Base-by-base conservation (phyloP, 2,113 vertebrate genomes). In the Pseudolaguvia tuberculata region DNA sequence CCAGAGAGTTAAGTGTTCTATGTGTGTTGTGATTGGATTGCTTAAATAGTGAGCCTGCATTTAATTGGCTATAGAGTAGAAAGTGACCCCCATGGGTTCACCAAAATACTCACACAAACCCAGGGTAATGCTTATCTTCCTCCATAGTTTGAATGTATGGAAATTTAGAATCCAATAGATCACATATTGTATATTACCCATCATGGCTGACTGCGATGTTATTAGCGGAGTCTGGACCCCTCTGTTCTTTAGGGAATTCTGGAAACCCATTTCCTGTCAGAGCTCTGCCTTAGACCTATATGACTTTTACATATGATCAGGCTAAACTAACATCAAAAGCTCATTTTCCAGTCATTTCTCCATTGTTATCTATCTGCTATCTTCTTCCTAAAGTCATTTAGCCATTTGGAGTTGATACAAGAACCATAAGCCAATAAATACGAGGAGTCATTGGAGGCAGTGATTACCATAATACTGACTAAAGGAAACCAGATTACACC, bases 401-500 rank as follows among this genome's bases (percentile, higher is more conserved):
- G 13, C 8, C 3, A 3, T 13, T 51, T 18, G n/a, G 15, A 57
- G 23, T 25, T 27, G 31, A 53, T 42, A 5, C 4, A 51, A 72
- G 35, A 11, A 8, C 17, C 14, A 62, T 23, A 45, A 73, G 20
- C 45, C 45, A 73, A 51, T 48, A 18, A 17, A 48, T 71, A 13
- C 18, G 68, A 25, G 23, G 21, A 50, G 47, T 53, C 15, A 23
- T 25, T 15, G 4, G 23, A 56, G 53, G 12, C 23, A 72, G 50
- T 35, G 45, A 27, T 20, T 62, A 23, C 8, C 23, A 17, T 51
- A n/a, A 50, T 27, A 69, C 23, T 10, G 10, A 23, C 0, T 61
- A 61, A 63, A 42, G 20, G 20, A 63, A 45, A 8, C 80, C 82
- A 75, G 77, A 70, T 53, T 69, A 72, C 78, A 86, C 80, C 85